A percentile compares a stretch with the other conserved stretches of the same genome.
These are phyloP conservation scores for Passer montanus DNA, from an alignment of 2,113 vertebrate genomes.

Conservation along the genomic window DNA sequence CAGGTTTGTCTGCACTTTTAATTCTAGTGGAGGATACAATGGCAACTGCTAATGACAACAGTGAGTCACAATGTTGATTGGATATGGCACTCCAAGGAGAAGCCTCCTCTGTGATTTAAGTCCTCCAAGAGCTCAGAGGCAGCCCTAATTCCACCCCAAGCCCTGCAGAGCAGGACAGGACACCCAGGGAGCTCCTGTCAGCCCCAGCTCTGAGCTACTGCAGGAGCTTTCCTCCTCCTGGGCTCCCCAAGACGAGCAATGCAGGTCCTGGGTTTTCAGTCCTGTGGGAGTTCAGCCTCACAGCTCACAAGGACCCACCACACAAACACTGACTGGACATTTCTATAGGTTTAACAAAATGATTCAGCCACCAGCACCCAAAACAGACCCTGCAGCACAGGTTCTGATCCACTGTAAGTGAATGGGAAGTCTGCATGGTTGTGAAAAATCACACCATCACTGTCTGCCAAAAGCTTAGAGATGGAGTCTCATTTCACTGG, in stretches of 20 bases:
- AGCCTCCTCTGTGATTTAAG: neutral
- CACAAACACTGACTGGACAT: rapidly evolving
- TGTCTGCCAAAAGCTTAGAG: neutral
- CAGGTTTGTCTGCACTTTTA: neutral
- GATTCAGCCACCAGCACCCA: neutral
- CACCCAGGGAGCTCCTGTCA: neutral
- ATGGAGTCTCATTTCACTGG: neutral
- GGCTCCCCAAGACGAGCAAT: rapidly evolving
- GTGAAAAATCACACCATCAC: neutral
- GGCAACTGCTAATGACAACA: neutral
- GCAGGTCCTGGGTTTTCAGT: neutral
- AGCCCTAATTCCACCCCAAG: neutral
- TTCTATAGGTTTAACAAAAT: neutral
- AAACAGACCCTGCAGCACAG: neutral
- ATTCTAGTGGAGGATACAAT: neutral
- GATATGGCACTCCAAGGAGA: neutral
- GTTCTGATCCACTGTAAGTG: neutral
- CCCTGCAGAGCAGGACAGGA: neutral
- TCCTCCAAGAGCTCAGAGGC: rapidly evolving
- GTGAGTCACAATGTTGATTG: neutral
- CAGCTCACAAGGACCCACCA: neutral
- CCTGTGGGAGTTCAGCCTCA: neutral
- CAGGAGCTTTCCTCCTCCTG: neutral
- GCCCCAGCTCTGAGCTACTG: neutral
- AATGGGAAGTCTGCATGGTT: neutral